Evolutionary conservation across 2,797 vertebrate genomes (phyloP).

Genomic region (Platalea minor): DNA sequence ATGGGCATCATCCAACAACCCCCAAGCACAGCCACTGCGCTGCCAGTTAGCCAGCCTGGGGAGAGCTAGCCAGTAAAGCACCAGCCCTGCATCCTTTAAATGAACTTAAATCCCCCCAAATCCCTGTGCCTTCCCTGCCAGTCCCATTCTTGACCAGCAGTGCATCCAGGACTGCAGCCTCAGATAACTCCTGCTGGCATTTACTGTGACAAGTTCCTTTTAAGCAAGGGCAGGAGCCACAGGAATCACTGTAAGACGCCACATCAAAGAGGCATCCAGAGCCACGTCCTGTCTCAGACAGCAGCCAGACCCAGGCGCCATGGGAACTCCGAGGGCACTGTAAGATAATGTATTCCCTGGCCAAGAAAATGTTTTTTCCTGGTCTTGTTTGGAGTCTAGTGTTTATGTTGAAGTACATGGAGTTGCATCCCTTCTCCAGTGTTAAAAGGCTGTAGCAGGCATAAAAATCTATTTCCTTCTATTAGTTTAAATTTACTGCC

Average conservation of each 20-base stretch:
- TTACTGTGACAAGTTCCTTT: not conserved
- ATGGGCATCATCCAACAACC: fast-evolving
- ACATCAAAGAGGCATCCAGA: not conserved
- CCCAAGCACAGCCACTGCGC: not conserved
- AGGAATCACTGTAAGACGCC: not conserved
- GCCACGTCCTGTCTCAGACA: not conserved
- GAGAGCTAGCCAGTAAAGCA: not conserved
- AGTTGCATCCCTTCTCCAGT: not conserved
- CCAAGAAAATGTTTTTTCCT: not conserved
- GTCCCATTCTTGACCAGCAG: not conserved
- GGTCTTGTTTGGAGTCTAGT: not conserved
- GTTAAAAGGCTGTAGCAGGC: not conserved
- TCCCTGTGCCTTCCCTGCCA: not conserved
- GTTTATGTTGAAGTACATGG: not conserved
- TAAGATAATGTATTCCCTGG: not conserved
- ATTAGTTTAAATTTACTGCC: not conserved
- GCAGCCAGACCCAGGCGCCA: not conserved
- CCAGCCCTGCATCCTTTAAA: not conserved
- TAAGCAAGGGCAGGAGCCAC: not conserved
- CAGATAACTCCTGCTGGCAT: not conserved
- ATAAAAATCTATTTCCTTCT: not conserved
- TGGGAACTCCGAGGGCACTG: not conserved
- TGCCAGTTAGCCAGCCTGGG: not conserved
- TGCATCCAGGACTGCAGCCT: not conserved
- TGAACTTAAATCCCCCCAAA: not conserved